A percentile compares a stretch with the other conserved stretches of the same genome.
Evolutionary conservation across 2,888 invertebrate genomes (phyloP).

Genomic region (Eugnorisma glareosa): DNA sequence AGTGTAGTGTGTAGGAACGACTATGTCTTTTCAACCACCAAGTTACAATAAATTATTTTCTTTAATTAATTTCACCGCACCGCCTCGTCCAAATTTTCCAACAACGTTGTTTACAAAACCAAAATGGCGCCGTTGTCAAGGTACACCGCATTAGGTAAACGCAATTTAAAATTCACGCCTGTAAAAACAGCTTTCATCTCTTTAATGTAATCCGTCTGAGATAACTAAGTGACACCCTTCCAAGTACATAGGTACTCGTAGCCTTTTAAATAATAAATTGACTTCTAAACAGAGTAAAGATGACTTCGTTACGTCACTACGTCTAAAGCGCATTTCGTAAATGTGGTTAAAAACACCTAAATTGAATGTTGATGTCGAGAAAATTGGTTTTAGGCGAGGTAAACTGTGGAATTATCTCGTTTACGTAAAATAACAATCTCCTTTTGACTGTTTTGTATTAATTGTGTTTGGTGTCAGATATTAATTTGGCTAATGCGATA

Average conservation of each 20-base stretch:
- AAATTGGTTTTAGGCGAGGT: constrained; percentile 34
- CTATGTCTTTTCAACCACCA: constrained; percentile 19
- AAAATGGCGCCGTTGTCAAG: constrained; percentile 62
- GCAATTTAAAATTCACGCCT: constrained; percentile 86
- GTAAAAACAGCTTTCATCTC: constrained; percentile 85
- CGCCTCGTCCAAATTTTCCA: constrained; percentile 36
- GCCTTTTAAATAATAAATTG: constrained; percentile 69
- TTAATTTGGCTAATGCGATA: constrained; percentile 44
- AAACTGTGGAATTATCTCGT: constrained; percentile 17
- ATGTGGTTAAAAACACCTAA: constrained; percentile 43
- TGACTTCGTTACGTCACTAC: constrained; percentile 49
- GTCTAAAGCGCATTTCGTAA: constrained; percentile 37
- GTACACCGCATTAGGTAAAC: constrained; percentile 71
- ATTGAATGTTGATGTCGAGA: constrained; percentile 28
- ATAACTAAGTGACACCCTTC: constrained; percentile 78
- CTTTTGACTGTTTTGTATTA: constrained; percentile 36
- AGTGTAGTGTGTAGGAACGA: not conserved
- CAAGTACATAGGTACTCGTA: constrained; percentile 63
- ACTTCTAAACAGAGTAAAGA: constrained; percentile 59
- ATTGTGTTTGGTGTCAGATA: constrained; percentile 29
- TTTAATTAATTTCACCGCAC: constrained; percentile 45
- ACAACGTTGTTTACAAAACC: constrained; percentile 59
- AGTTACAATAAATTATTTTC: constrained; percentile 46
- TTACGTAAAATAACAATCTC: constrained; percentile 27
- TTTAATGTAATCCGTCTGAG: constrained; percentile 80